Conservation (phyloP, 35 echinoderm and acorn worm species). For the Holothuria glaberrima region DNA sequence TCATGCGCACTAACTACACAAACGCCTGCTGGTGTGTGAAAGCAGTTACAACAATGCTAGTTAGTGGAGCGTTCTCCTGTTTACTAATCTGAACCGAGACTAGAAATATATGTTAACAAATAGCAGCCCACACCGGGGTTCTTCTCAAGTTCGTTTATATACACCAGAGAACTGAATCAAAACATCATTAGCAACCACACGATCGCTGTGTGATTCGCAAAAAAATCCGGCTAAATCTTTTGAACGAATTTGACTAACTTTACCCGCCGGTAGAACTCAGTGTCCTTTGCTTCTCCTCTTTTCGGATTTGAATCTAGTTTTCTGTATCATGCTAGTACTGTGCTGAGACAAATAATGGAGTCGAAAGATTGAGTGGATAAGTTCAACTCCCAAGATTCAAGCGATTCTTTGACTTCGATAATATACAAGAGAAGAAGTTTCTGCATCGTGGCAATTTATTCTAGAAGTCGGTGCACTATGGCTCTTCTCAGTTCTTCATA, state of each 20-base stretch:
- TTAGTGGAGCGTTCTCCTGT: slow-evolving; percentile 48
- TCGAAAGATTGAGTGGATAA: neutral
- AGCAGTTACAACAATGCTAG: slow-evolving; percentile 18
- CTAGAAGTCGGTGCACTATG: neutral
- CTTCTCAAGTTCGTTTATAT: slow-evolving; percentile 48
- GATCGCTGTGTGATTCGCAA: too few species aligned
- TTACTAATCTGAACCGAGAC: slow-evolving; percentile 31
- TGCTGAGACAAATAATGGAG: neutral
- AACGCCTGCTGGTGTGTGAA: neutral
- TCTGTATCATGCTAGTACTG: neutral
- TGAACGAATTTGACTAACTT: too few species aligned
- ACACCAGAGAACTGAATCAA: neutral
- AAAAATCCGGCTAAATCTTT: too few species aligned
- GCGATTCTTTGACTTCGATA: neutral
- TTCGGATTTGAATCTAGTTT: neutral
- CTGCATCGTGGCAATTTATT: too few species aligned
- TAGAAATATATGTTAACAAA: slow-evolving; percentile 30
- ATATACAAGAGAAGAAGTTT: neutral
- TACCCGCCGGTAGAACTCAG: too few species aligned
- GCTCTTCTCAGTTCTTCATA: slow-evolving; percentile 56
- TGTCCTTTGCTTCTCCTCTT: neutral
- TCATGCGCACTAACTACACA: slow-evolving; percentile 37
- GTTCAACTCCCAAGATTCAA: neutral
- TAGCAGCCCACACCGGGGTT: slow-evolving; percentile 23
- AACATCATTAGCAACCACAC: too few species aligned